Evolutionary conservation across 2,888 invertebrate genomes (phyloP).

Genomic region (Drosophila niveifrons): DNA sequence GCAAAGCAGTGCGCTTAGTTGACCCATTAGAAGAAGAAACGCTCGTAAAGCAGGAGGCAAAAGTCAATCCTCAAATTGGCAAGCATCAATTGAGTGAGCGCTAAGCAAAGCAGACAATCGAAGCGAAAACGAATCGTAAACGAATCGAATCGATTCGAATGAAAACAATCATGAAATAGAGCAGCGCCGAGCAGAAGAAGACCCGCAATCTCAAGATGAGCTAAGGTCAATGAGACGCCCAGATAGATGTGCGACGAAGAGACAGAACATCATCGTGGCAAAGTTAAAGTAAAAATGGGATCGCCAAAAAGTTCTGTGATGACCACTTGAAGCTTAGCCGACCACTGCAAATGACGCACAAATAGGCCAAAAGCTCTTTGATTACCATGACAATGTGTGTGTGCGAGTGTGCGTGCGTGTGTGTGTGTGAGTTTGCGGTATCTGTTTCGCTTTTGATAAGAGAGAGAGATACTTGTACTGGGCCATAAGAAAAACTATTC

Average conservation of each 20-base stretch:
- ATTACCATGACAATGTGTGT: constrained; percentile 68
- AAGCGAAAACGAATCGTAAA: constrained; percentile 32
- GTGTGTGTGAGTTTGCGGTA: constrained; percentile 25
- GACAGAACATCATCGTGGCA: constrained; percentile 11
- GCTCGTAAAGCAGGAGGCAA: constrained; percentile 64
- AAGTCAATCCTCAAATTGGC: constrained; percentile 70
- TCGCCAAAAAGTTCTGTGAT: constrained; percentile 47
- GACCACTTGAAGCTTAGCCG: constrained; percentile 66
- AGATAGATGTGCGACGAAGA: constrained; percentile 4
- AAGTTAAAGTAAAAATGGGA: constrained; percentile 51
- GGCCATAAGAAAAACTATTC: constrained; percentile 16
- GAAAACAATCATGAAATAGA: constrained; percentile 66
- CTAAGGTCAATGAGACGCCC: constrained; percentile 52
- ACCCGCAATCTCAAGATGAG: constrained; percentile 48
- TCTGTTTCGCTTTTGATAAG: constrained; percentile 29
- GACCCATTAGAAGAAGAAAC: constrained; percentile 69
- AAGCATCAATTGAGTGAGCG: constrained; percentile 68
- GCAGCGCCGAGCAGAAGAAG: constrained; percentile 17
- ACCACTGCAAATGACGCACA: constrained; percentile 56
- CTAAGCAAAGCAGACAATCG: constrained; percentile 69
- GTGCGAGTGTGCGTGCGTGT: not conserved
- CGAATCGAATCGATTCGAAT: constrained; percentile 46
- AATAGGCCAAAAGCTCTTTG: constrained; percentile 56
- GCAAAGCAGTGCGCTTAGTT: constrained; percentile 58
- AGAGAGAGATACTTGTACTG: constrained; percentile 11